Conservation (phyloP, 2,888 invertebrate species). For the Nezara viridula region DNA sequence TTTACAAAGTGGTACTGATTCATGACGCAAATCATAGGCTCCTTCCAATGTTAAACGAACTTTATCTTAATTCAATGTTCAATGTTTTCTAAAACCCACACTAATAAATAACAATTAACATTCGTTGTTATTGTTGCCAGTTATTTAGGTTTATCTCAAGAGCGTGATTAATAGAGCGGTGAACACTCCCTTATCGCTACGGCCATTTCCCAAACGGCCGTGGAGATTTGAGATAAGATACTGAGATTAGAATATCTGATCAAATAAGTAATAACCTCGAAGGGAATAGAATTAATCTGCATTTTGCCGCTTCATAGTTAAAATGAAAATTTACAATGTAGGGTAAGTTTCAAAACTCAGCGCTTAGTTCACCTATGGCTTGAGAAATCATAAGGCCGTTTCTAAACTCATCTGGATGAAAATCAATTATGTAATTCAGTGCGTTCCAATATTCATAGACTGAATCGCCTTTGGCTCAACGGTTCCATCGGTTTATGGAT, state of each 20-base stretch:
- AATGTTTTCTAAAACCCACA: not conserved
- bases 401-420: no score
- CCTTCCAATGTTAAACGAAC: not conserved
- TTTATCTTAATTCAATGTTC: not conserved
- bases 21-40: not conserved
- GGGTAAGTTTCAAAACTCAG: no score
- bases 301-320: not conserved
- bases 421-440: no score
- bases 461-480: no score
- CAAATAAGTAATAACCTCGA: not conserved
- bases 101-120: not conserved
- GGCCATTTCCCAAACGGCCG: not conserved
- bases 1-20: not conserved
- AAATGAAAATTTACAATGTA: no score
- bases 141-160: not conserved
- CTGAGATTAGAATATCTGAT: not conserved
- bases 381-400: no score
- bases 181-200: not conserved
- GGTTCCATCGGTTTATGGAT: no score
- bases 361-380: no score
- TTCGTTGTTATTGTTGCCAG: not conserved
- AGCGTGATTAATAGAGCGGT: not conserved
- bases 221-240: not conserved
- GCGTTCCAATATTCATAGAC: no score
- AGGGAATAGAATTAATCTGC: not conserved